Percentiles rank a stretch among this genome's conserved stretches.
These are phyloP conservation scores for Folsomia candida DNA, from an alignment of 2,888 invertebrate species.

Conservation along the genomic window DNA sequence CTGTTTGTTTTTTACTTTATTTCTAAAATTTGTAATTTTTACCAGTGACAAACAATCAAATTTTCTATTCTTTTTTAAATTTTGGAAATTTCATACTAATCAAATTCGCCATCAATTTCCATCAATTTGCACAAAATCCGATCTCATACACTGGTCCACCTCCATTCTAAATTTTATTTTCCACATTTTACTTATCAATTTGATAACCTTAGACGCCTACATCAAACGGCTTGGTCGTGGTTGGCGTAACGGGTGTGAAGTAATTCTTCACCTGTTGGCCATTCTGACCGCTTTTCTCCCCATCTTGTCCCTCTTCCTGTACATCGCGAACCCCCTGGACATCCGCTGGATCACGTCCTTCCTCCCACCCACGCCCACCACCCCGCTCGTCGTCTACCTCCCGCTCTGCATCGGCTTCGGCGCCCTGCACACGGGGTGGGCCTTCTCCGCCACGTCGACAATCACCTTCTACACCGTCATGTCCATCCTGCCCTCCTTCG, in stretches of 20 bases:
- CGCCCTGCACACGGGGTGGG: not conserved
- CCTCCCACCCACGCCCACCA: not conserved
- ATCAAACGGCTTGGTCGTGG: constrained; percentile 14
- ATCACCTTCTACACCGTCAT: constrained; percentile 9
- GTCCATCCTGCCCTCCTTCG: not conserved
- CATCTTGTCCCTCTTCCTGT: constrained; percentile 13
- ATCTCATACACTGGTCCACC: not conserved
- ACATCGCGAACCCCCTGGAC: constrained; percentile 14
- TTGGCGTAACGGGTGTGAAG: constrained; percentile 30
- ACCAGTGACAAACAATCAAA: not conserved
- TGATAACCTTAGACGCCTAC: too few species aligned
- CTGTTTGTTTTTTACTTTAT: too few species aligned
- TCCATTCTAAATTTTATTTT: not conserved
- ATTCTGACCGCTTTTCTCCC: constrained; percentile 13
- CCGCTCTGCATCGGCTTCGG: not conserved
- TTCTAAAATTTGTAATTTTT: too few species aligned
- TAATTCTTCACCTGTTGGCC: constrained; percentile 9
- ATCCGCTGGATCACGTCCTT: constrained; percentile 8
- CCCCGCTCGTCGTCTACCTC: not conserved
- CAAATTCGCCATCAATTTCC: too few species aligned
- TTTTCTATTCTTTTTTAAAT: not conserved
- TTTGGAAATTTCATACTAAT: too few species aligned
- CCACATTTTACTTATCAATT: too few species aligned
- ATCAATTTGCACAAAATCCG: too few species aligned
- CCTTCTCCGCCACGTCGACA: not conserved